These are phyloP conservation scores for Drosophila pullipes DNA, from an alignment of 2,888 invertebrate species.

Conservation along the genomic window DNA sequence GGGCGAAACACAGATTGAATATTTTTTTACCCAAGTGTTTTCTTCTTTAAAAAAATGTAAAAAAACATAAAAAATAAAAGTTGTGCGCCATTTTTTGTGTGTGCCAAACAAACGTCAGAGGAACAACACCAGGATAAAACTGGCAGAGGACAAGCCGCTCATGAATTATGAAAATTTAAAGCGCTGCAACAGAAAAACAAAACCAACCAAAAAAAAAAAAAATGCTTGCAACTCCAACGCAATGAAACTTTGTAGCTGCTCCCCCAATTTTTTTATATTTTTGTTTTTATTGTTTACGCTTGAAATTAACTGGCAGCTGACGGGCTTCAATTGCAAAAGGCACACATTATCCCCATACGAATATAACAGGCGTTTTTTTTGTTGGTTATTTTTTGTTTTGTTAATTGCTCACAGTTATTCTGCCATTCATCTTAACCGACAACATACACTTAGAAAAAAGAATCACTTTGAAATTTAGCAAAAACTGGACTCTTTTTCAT, in stretches of 20 bases:
- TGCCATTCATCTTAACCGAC: neutral
- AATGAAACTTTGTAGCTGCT: conserved; percentile 61
- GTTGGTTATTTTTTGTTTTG: neutral
- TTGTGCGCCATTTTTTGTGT: conserved; percentile 53
- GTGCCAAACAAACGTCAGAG: conserved; percentile 69
- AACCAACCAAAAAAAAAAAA: conserved; percentile 2
- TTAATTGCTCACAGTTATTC: neutral
- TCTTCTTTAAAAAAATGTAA: neutral
- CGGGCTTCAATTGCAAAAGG: conserved; percentile 68
- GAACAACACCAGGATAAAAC: conserved; percentile 41
- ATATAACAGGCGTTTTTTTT: neutral
- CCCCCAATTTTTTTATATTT: neutral
- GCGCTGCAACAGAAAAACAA: conserved; percentile 24
- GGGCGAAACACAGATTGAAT: conserved; percentile 60
- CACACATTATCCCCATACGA: conserved; percentile 31
- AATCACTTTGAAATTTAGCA: neutral
- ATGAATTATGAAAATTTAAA: conserved; percentile 80
- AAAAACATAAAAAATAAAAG: conserved; percentile 35
- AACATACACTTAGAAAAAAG: neutral
- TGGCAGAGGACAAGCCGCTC: conserved; percentile 20
- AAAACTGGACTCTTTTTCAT: no score
- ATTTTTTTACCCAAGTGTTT: conserved; percentile 43
- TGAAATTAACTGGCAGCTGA: conserved; percentile 73
- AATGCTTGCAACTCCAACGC: conserved; percentile 43
- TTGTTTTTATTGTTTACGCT: conserved; percentile 60